Conservation (phyloP, 1,140 invertebrate species). For the Platorchestia sp. region DNA sequence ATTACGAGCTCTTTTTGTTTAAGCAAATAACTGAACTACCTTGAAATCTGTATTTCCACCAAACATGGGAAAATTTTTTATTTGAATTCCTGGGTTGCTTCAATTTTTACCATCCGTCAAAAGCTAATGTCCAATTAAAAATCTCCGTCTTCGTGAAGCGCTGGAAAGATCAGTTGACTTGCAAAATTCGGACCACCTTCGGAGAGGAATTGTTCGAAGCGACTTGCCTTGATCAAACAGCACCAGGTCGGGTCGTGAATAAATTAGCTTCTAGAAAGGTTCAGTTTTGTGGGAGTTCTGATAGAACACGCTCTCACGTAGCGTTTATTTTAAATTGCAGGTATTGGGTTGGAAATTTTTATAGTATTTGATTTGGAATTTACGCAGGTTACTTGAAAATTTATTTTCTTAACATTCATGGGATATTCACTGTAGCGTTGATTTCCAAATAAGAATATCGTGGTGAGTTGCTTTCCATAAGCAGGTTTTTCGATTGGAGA, state of each 20-base stretch:
- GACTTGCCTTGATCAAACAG: neutral
- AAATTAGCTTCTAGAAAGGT: neutral
- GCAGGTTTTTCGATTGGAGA: no score
- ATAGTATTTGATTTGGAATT: neutral
- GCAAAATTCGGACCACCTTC: neutral
- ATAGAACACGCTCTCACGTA: neutral
- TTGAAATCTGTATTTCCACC: no score
- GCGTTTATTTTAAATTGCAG: neutral
- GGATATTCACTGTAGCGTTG: no score
- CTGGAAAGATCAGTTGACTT: neutral
- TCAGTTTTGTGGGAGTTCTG: neutral
- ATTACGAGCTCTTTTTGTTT: no score
- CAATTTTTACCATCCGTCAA: neutral
- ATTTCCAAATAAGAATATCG: no score
- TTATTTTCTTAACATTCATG: no score
- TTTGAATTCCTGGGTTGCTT: neutral
- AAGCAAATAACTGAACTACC: no score
- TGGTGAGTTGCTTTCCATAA: no score
- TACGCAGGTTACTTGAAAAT: neutral
- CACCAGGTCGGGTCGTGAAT: neutral
- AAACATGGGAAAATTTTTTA: no score
- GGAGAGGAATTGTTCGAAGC: neutral
- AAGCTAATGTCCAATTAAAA: neutral
- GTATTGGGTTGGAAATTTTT: neutral
- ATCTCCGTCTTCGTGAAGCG: neutral